Conservation (phyloP, 2,888 invertebrate species). For the Meliscaeva auricollis region DNA sequence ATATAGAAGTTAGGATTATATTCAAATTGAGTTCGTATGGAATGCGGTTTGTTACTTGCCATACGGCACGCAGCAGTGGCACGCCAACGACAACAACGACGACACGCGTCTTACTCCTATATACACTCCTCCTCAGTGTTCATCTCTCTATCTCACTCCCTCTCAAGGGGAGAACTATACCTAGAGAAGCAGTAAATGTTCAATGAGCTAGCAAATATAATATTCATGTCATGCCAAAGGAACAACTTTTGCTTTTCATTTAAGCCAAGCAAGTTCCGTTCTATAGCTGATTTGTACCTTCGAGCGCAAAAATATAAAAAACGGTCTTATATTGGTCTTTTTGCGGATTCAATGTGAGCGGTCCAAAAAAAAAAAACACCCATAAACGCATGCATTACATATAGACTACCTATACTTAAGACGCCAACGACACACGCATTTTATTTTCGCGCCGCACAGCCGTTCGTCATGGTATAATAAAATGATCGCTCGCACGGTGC, state of each 20-base stretch:
- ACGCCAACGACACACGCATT: slow-evolving; percentile 74
- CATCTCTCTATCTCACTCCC: background rate
- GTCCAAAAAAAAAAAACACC: slow-evolving; percentile 23
- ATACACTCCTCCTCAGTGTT: slow-evolving; percentile 25
- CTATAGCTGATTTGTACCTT: slow-evolving; percentile 55
- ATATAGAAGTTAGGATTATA: slow-evolving; percentile 61
- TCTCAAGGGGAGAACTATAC: slow-evolving; percentile 32
- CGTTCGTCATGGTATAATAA: slow-evolving; percentile 18
- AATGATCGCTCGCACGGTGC: background rate
- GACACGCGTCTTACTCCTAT: slow-evolving; percentile 24
- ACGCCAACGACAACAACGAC: slow-evolving; percentile 64
- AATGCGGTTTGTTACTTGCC: slow-evolving; percentile 69
- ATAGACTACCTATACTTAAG: slow-evolving; percentile 46
- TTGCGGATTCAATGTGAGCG: slow-evolving; percentile 58
- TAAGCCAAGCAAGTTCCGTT: slow-evolving; percentile 75
- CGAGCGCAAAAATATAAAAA: slow-evolving; percentile 14
- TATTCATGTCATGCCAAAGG: slow-evolving; percentile 75
- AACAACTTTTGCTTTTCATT: slow-evolving; percentile 76
- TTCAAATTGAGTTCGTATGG: slow-evolving; percentile 69
- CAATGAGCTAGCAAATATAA: slow-evolving; percentile 65
- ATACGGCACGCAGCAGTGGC: slow-evolving; percentile 75
- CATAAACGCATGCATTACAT: slow-evolving; percentile 52
- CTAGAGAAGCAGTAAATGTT: slow-evolving; percentile 67
- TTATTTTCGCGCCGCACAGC: slow-evolving; percentile 34
- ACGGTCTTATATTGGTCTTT: slow-evolving; percentile 45